Evolutionary conservation across 2,888 invertebrate species (phyloP), one percentile per base, ranked within the genome.

Genomic region (Sycophila texana): DNA sequence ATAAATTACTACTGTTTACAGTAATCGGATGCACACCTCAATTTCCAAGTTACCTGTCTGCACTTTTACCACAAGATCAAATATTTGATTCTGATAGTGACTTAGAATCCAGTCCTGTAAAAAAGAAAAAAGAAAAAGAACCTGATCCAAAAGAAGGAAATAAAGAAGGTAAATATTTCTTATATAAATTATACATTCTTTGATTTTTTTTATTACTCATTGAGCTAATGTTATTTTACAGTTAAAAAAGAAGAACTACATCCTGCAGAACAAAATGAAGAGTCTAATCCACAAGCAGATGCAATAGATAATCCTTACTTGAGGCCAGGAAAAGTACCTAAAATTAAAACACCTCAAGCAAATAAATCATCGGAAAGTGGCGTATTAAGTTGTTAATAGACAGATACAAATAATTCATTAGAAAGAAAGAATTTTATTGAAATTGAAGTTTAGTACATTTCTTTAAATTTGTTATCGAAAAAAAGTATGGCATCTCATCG

Each of bases 11-110:
- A 47, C 12, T 47, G 13, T 5, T 63, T n/a, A 39, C 7, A 97
- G 97, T 99, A 85, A 98, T 98, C 87, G 96, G 97, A 2, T 95
- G 96, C 87, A 96, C 96, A 87, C 95, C 97, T 0, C 93, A 94
- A 82, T 95, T 94, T 88, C 96, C 96, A 7, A 94, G 97, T 1
- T 98, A 98, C 88, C 90, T 97, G 60, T 94, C 95, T 81, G 97
- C 98, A 4, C 92, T 98, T 39, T 91, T 98, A 85, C 98, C 98
- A 0, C 96, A 96, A 84, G 98, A 99, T 91, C 98, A 98, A 92
- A 96, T 98, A 55, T 97, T 98, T 90, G 98, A 98, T 87, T 95
- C 96, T 87, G 97, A 97, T 74, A 86, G 86, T 80, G 90, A 90
- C 60, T 87, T 88, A 73, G 89, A 89, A 79, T 83, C 86, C 14